Conservation (phyloP, 2,797 vertebrate genomes). For the Linurgus olivaceus region DNA sequence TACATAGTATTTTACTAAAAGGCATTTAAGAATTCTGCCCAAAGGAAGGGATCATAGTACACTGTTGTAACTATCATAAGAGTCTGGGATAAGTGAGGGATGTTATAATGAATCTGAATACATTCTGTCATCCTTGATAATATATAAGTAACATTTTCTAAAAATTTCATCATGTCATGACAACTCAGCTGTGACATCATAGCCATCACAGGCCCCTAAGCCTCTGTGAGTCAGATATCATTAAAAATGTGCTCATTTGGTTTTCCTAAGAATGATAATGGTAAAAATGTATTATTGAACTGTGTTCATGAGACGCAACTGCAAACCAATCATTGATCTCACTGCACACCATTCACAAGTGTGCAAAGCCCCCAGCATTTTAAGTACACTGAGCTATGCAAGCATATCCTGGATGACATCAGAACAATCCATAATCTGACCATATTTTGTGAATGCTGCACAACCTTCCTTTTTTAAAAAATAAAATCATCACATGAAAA, state of each 20-base stretch:
- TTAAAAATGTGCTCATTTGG: neutral
- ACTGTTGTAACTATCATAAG: neutral
- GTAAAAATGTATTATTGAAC: neutral
- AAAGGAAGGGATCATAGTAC: neutral
- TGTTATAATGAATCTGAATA: neutral
- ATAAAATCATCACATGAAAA: neutral
- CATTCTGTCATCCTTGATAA: neutral
- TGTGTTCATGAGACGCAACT: neutral
- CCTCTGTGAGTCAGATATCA: neutral
- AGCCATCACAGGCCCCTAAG: neutral
- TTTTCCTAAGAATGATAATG: neutral
- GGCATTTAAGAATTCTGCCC: neutral
- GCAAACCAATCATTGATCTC: neutral
- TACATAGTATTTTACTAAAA: neutral
- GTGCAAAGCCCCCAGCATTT: neutral
- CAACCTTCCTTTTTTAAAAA: neutral
- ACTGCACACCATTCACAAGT: neutral
- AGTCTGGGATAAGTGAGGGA: neutral
- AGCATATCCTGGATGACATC: neutral
- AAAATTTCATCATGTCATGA: neutral
- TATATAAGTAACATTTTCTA: neutral
- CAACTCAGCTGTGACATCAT: neutral
- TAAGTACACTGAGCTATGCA: neutral
- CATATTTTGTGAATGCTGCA: neutral
- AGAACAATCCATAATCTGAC: neutral